Evolutionary conservation across 2,797 vertebrate genomes (phyloP).

Genomic region (Anniella stebbinsi): DNA sequence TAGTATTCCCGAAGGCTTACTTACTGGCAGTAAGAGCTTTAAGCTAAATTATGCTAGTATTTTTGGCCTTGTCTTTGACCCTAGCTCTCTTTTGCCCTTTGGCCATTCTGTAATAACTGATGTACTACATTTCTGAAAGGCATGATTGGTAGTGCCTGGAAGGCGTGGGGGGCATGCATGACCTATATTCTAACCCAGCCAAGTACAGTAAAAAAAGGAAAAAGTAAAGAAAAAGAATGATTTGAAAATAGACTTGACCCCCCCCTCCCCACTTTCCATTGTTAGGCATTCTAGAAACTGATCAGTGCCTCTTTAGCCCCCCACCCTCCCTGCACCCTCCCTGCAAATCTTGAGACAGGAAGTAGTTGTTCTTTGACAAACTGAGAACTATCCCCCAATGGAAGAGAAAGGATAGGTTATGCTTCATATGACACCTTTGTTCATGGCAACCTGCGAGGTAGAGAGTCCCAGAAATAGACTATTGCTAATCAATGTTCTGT

Average conservation of each 20-base stretch:
- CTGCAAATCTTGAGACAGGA: background rate
- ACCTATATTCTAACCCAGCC: too few species aligned
- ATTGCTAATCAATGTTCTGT: background rate
- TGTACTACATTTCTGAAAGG: too few species aligned
- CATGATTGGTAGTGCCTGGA: too few species aligned
- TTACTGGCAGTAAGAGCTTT: too few species aligned
- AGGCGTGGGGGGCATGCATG: too few species aligned
- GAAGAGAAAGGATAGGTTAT: background rate
- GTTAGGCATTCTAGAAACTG: background rate
- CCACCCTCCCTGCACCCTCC: rapidly evolving
- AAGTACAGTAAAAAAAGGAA: too few species aligned
- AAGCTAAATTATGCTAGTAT: too few species aligned
- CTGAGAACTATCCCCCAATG: background rate
- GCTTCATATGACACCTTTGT: background rate
- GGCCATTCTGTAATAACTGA: too few species aligned
- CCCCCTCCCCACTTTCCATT: background rate
- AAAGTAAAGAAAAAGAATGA: background rate
- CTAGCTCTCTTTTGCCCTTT: too few species aligned
- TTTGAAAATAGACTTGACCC: background rate
- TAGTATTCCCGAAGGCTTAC: background rate
- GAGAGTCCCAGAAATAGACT: background rate
- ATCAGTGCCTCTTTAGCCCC: background rate
- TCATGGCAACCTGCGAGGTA: background rate
- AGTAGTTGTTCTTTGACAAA: background rate
- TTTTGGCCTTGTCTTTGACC: too few species aligned